Percentiles rank a stretch among this genome's conserved stretches.
Evolutionary conservation across 2,113 vertebrate species (phyloP).

Genomic region (Oenanthe melanoleuca): DNA sequence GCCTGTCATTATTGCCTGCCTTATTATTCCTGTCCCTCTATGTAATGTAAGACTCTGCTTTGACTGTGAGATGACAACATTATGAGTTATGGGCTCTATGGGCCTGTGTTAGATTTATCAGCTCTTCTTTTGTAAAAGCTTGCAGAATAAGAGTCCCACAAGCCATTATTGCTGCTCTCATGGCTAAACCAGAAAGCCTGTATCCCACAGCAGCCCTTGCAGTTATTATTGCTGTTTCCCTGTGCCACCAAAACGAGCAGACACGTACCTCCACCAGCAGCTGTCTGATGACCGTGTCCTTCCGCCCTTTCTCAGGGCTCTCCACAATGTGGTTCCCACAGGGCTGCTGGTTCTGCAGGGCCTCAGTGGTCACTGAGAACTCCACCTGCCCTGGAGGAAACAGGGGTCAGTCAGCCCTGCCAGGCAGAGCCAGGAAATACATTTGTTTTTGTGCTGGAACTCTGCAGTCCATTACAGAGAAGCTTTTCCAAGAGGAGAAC

Average conservation of each 20-base stretch:
- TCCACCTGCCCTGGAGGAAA: conserved; percentile 58
- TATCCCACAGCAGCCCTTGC: neutral
- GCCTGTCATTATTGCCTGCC: neutral
- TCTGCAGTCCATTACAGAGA: neutral
- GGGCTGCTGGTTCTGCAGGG: conserved; percentile 9
- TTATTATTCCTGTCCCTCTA: neutral
- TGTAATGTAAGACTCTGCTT: neutral
- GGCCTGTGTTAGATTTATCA: neutral
- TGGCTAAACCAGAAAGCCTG: neutral
- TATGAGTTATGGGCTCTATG: neutral
- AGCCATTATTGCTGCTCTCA: neutral
- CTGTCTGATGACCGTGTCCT: conserved; percentile 75
- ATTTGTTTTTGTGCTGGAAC: neutral
- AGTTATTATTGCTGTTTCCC: neutral
- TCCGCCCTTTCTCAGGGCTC: conserved; percentile 74
- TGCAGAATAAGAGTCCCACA: neutral
- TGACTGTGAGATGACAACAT: neutral
- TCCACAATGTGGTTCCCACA: conserved; percentile 51
- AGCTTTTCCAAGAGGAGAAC: neutral
- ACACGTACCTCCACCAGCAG: conserved; percentile 81
- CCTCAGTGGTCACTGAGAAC: conserved; percentile 52
- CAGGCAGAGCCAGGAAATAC: accelerated
- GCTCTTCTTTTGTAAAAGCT: neutral
- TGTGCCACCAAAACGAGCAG: neutral
- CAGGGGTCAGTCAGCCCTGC: neutral